phyloP scores from a whole-genome alignment of 2,888 invertebrate species.

The Terebella lapidaria region DNA sequence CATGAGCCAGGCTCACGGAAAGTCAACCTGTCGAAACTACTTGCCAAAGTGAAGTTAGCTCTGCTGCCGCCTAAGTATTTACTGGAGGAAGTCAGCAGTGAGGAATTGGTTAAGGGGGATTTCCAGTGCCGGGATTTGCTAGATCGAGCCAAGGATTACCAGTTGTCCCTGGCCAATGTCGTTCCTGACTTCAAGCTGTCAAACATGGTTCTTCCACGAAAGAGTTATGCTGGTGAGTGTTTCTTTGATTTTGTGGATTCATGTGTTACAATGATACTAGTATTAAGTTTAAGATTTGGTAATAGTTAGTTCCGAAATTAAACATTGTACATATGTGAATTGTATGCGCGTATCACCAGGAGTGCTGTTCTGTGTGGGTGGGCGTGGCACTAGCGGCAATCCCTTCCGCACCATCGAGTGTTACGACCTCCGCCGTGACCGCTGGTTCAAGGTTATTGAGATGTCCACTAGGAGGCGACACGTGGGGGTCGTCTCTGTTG shows the following conservation, averaged over 20 bases:
- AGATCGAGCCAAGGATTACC: constrained; percentile 52
- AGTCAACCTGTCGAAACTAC: constrained; percentile 36
- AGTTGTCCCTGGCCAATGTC: constrained; percentile 48
- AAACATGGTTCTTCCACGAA: constrained; percentile 50
- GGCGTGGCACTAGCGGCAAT: constrained; percentile 55
- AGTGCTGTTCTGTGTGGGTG: constrained; percentile 58
- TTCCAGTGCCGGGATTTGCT: constrained; percentile 53
- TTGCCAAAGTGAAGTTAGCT: constrained; percentile 50
- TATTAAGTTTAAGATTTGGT: not conserved
- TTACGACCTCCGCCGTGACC: constrained; percentile 53
- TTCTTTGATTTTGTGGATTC: not conserved
- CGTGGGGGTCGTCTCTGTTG: constrained; percentile 55
- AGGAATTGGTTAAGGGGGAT: constrained; percentile 40
- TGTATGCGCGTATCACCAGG: no score
- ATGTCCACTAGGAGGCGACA: constrained; percentile 55
- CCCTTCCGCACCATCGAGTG: constrained; percentile 56
- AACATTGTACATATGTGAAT: no score
- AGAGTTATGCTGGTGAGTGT: constrained; percentile 52
- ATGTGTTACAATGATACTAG: not conserved
- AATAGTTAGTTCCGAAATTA: not conserved
- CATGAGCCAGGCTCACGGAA: constrained; percentile 40
- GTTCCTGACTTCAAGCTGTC: constrained; percentile 34
- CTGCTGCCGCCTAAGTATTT: constrained; percentile 50
- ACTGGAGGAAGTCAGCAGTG: constrained; percentile 45
- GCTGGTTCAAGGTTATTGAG: constrained; percentile 54